These are phyloP conservation scores for Pseudorasbora parva DNA, from an alignment of 2,113 vertebrate species.

Conservation along the genomic window DNA sequence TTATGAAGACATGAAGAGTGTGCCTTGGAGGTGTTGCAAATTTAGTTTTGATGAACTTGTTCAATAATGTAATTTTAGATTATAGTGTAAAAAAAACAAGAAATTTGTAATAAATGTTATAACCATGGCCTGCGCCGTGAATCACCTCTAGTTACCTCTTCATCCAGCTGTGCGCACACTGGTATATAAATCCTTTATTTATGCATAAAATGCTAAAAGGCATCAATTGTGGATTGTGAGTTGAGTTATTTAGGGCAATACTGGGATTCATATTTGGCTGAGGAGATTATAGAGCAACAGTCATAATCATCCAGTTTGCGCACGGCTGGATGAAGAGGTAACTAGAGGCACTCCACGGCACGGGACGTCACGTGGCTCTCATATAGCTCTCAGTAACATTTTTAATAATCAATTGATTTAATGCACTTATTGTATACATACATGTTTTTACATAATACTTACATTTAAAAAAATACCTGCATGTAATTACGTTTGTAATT, in stretches of 20 bases:
- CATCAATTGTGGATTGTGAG: conserved; percentile 14
- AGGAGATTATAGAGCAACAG: conserved; percentile 42
- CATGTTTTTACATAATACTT: too few relatives aligned
- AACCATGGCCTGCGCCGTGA: too few relatives aligned
- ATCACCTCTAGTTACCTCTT: too few relatives aligned
- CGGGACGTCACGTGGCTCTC: not conserved
- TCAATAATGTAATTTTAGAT: not conserved
- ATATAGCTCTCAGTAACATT: too few relatives aligned
- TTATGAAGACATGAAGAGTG: not conserved
- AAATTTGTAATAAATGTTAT: not conserved
- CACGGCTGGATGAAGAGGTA: not conserved
- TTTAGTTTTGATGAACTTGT: not conserved
- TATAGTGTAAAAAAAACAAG: not conserved
- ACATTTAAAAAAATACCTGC: too few relatives aligned
- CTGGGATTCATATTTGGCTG: conserved; percentile 12
- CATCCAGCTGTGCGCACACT: too few relatives aligned
- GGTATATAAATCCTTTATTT: not conserved
- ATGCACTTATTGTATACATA: too few relatives aligned
- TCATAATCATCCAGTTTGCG: conserved; percentile 27
- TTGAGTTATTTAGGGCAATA: conserved; percentile 42
- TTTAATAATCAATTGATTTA: too few relatives aligned
- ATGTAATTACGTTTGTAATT: too few relatives aligned
- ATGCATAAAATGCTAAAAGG: not conserved
- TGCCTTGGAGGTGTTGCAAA: not conserved
- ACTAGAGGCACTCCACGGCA: not conserved